Conservation (phyloP, 1,140 invertebrate genomes). For the Drosophila pandora region DNA sequence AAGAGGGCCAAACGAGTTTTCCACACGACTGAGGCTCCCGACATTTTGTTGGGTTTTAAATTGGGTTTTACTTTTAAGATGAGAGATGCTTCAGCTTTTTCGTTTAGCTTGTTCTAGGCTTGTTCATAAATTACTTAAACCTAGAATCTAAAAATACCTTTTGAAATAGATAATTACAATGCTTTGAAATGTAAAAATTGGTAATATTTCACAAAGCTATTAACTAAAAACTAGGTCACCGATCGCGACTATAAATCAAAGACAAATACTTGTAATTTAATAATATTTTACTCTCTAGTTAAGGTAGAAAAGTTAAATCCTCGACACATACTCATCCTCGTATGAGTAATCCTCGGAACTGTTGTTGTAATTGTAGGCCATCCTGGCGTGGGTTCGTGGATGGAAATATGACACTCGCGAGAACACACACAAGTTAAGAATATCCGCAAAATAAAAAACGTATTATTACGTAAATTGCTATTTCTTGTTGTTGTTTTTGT, state of each 20-base stretch:
- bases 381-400: constrained; percentile 11
- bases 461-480: constrained; percentile 58
- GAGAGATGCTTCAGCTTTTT: not conserved
- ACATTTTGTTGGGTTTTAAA: constrained; percentile 33
- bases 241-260: too few species aligned
- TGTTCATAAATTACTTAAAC: not conserved
- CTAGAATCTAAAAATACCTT: too few species aligned
- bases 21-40: constrained; percentile 44
- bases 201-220: too few species aligned
- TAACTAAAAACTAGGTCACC: too few species aligned
- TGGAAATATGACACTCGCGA: constrained; percentile 39
- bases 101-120: too few species aligned
- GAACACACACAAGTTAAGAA: constrained; percentile 17
- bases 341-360: constrained; percentile 65
- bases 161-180: too few species aligned
- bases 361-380: constrained; percentile 70
- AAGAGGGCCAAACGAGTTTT: constrained; percentile 48
- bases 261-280: too few species aligned
- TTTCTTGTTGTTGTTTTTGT: constrained; percentile 4
- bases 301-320: constrained; percentile 2
- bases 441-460: constrained; percentile 20
- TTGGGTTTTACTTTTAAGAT: constrained; percentile 1
- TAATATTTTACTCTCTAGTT: too few species aligned
- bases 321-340: constrained; percentile 71
- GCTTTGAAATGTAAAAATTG: too few species aligned